Evolutionary conservation across 1,140 invertebrate genomes (phyloP).

Genomic region (Musca vetustissima): DNA sequence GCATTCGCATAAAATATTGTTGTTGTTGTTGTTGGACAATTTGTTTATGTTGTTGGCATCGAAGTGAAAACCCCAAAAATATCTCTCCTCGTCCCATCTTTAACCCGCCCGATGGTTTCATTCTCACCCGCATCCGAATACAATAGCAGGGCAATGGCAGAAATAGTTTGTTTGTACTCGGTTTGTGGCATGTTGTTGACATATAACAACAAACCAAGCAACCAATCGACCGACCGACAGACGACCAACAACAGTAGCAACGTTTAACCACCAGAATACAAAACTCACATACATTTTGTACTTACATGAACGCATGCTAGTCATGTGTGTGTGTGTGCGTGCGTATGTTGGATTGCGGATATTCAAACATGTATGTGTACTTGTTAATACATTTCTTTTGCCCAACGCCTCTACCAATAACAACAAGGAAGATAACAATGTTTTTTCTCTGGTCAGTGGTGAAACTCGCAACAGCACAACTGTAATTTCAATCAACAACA

Average conservation of each 20-base stretch:
- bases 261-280: no score
- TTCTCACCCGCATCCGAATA: background rate
- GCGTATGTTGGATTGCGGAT: no score
- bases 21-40: no score
- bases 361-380: background rate
- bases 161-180: slow-evolving; percentile 21
- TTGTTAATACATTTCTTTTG: slow-evolving; percentile 16
- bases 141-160: slow-evolving; percentile 4
- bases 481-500: slow-evolving; percentile 19
- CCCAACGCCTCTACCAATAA: background rate
- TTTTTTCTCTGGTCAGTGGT: slow-evolving; percentile 12
- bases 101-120: no score
- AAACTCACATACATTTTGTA: no score
- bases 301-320: no score
- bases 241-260: background rate
- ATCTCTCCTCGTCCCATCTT: no score
- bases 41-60: slow-evolving; percentile 2
- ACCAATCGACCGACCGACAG: background rate
- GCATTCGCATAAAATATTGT: background rate
- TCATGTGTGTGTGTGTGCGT: no score
- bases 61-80: no score
- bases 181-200: slow-evolving; percentile 23
- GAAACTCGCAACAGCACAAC: background rate
- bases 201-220: slow-evolving; percentile 16
- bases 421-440: slow-evolving; percentile 16